These are phyloP conservation scores for Procavia capensis DNA, from an alignment of 2,113 vertebrate genomes.

Conservation along the genomic window DNA sequence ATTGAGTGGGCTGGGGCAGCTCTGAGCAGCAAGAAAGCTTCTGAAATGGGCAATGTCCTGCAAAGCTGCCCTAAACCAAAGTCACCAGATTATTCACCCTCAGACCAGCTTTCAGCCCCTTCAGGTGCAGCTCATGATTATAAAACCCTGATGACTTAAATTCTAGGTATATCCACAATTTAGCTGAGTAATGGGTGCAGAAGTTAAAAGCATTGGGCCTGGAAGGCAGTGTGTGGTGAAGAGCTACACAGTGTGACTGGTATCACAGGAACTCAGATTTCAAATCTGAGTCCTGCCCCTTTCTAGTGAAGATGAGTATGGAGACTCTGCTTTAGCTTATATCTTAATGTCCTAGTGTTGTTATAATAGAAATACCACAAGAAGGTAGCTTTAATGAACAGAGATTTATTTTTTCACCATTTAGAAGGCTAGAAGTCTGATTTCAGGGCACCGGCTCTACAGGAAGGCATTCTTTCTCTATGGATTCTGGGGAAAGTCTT, in stretches of 20 bases:
- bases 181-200: neutral
- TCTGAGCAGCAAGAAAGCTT: neutral
- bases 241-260: neutral
- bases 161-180: neutral
- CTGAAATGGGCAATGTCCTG: neutral
- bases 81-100: neutral
- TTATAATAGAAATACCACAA: neutral
- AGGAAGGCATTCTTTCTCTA: neutral
- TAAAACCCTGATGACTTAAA: neutral
- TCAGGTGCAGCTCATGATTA: neutral
- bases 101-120: neutral
- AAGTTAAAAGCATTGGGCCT: neutral
- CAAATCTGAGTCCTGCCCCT: neutral
- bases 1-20: neutral
- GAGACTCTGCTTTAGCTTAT: neutral
- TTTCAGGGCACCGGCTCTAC: neutral
- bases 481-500: neutral
- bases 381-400: neutral
- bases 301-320: neutral
- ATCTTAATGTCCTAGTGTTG: neutral
- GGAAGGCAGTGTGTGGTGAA: neutral
- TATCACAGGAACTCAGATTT: neutral
- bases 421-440: neutral
- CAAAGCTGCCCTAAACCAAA: neutral
- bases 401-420: neutral